Evolutionary conservation across 2,888 invertebrate genomes (phyloP).

Genomic region (Phlogophora meticulosa): DNA sequence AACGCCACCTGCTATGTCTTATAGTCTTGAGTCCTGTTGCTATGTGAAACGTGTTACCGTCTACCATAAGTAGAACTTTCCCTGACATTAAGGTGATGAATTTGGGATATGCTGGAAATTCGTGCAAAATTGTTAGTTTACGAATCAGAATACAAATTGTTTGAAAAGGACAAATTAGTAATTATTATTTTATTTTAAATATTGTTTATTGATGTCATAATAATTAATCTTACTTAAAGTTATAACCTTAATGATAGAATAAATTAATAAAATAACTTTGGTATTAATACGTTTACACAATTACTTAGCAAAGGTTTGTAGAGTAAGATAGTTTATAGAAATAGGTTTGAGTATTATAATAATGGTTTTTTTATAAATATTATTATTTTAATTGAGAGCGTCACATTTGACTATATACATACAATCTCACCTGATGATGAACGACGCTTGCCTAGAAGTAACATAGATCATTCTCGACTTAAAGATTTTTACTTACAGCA

Average conservation of each 20-base stretch:
- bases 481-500: too few relatives aligned
- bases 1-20: conserved; percentile 52
- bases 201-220: conserved; percentile 8
- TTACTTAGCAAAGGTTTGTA: background rate
- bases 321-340: background rate
- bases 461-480: too few relatives aligned
- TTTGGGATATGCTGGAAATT: conserved; percentile 35
- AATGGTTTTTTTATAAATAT: background rate
- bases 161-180: background rate
- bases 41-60: conserved; percentile 59
- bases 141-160: background rate
- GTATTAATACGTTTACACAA: background rate
- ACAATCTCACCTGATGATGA: too few relatives aligned
- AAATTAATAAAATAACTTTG: conserved; percentile 9
- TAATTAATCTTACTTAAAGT: background rate
- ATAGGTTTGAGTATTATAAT: background rate
- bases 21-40: conserved; percentile 29
- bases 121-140: background rate
- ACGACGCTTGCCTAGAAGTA: too few relatives aligned
- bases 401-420: too few relatives aligned
- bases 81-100: conserved; percentile 51
- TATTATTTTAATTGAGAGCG: too few relatives aligned
- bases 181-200: background rate
- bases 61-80: conserved; percentile 37
- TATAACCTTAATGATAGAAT: background rate